Evolutionary conservation across 1,140 invertebrate genomes (phyloP).

Genomic region (Drosophila parvula): DNA sequence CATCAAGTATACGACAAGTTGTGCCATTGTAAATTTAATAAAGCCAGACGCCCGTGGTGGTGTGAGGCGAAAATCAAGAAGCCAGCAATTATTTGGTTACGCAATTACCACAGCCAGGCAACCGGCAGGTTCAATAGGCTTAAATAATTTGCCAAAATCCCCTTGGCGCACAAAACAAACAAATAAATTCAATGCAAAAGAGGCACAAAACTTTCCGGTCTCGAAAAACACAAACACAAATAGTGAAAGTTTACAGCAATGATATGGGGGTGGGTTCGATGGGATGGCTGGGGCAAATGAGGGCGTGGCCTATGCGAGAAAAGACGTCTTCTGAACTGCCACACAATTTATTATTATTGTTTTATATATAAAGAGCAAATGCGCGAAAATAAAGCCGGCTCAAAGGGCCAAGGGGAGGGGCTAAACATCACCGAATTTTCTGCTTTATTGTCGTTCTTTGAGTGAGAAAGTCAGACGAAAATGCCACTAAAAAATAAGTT

Average conservation of each 20-base stretch:
- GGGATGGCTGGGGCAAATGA: too few relatives aligned
- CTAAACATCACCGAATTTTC: background rate
- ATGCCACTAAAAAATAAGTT: constrained; percentile 2
- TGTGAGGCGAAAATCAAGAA: constrained; percentile 54
- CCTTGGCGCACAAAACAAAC: constrained; percentile 65
- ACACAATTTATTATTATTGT: constrained; percentile 80
- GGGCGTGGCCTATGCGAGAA: constrained; percentile 35
- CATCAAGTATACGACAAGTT: constrained; percentile 53
- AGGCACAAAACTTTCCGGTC: constrained; percentile 62
- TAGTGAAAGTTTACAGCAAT: constrained; percentile 66
- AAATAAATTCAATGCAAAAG: constrained; percentile 77
- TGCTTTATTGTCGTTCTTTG: background rate
- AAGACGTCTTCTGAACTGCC: constrained; percentile 57
- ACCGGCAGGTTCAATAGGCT: constrained; percentile 54
- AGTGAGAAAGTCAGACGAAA: background rate
- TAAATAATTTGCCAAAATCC: constrained; percentile 59
- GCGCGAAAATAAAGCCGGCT: constrained; percentile 60
- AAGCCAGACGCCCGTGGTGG: constrained; percentile 34
- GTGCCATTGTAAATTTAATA: constrained; percentile 70
- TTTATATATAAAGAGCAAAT: constrained; percentile 70
- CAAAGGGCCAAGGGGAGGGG: background rate
- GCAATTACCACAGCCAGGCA: constrained; percentile 67
- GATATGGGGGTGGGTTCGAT: constrained; percentile 29
- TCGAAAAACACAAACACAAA: constrained; percentile 62
- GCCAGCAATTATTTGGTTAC: constrained; percentile 70